Percentiles rank a stretch among this genome's conserved stretches.
These are phyloP conservation scores for Oryzias celebensis DNA, from an alignment of 2,113 vertebrate genomes.

Conservation along the genomic window DNA sequence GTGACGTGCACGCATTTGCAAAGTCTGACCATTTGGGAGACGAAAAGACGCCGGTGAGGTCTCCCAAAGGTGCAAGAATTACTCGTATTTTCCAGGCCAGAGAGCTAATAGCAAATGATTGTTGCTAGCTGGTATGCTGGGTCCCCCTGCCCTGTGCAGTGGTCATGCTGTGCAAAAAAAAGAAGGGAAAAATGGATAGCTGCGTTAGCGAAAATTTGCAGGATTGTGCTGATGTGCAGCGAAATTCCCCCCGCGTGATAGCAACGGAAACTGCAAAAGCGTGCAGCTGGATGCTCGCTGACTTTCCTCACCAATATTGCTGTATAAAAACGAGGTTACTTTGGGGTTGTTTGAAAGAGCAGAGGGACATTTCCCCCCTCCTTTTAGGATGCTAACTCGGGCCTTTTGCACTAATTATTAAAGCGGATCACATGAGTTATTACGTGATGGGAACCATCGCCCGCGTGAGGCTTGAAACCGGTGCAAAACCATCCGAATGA, in stretches of 20 bases:
- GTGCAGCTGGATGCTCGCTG: not conserved
- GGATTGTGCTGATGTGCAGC: slow-evolving; percentile 47
- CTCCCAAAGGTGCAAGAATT: slow-evolving; percentile 42
- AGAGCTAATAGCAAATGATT: slow-evolving; percentile 68
- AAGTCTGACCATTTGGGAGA: slow-evolving; percentile 18
- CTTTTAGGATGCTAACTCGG: slow-evolving; percentile 59
- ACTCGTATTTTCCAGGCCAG: slow-evolving; percentile 69
- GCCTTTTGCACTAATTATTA: slow-evolving; percentile 67
- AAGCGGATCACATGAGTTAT: slow-evolving; percentile 36
- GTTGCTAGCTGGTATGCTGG: slow-evolving; percentile 76
- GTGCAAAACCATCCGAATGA: slow-evolving; percentile 32
- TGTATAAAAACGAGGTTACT: slow-evolving; percentile 37
- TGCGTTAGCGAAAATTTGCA: slow-evolving; percentile 59
- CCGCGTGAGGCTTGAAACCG: slow-evolving; percentile 5
- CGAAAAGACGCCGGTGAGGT: slow-evolving; percentile 1
- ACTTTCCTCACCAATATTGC: slow-evolving; percentile 1
- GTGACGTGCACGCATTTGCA: slow-evolving; percentile 20
- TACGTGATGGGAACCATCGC: not conserved
- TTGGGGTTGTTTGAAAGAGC: slow-evolving; percentile 50
- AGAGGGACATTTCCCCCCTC: slow-evolving; percentile 58
- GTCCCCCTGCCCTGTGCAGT: slow-evolving; percentile 71
- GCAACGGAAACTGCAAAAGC: not conserved
- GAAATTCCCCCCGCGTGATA: not conserved
- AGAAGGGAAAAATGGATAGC: slow-evolving; percentile 46
- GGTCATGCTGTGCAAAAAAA: slow-evolving; percentile 70